Percentiles rank a stretch among this genome's conserved stretches.
Conservation (phyloP, 2,888 invertebrate species). For the Ichneumon xanthorius region DNA sequence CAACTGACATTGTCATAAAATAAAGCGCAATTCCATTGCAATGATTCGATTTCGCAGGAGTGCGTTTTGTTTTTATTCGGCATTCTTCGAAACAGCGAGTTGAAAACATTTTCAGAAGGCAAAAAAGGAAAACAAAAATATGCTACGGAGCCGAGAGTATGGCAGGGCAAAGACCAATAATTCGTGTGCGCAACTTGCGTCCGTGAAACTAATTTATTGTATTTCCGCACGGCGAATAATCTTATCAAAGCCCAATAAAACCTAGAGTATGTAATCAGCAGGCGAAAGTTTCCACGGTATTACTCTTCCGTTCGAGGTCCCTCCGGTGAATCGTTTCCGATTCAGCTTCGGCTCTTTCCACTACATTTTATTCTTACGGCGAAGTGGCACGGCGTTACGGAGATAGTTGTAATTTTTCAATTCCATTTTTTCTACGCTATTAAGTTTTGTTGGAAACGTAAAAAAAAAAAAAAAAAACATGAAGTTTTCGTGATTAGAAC, state of each 20-base stretch:
- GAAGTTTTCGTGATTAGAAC: not conserved
- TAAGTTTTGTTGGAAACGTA: not conserved
- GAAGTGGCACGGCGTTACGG: too few species aligned
- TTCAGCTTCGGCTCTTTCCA: not conserved
- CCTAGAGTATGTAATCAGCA: not conserved
- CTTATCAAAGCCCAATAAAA: constrained; percentile 51
- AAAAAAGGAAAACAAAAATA: too few species aligned
- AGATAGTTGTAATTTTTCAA: too few species aligned
- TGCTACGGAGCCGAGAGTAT: not conserved
- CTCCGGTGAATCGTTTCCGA: not conserved
- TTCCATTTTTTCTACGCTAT: too few species aligned
- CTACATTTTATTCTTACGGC: too few species aligned
- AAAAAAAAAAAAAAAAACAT: not conserved
- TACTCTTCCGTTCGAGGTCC: constrained; percentile 5
- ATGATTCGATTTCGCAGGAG: too few species aligned
- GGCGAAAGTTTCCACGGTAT: constrained; percentile 39
- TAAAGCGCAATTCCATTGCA: not conserved
- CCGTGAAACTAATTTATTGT: constrained; percentile 9
- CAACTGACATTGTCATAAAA: constrained; percentile 13
- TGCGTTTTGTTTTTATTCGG: too few species aligned
- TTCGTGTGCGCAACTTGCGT: constrained; percentile 7
- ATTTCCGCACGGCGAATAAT: constrained; percentile 25
- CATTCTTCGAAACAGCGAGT: too few species aligned
- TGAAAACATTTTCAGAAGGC: too few species aligned
- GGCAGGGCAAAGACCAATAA: not conserved